phyloP scores from a whole-genome alignment of 92 coral and sea anemone species.

The Epizoanthus illoricatus region DNA sequence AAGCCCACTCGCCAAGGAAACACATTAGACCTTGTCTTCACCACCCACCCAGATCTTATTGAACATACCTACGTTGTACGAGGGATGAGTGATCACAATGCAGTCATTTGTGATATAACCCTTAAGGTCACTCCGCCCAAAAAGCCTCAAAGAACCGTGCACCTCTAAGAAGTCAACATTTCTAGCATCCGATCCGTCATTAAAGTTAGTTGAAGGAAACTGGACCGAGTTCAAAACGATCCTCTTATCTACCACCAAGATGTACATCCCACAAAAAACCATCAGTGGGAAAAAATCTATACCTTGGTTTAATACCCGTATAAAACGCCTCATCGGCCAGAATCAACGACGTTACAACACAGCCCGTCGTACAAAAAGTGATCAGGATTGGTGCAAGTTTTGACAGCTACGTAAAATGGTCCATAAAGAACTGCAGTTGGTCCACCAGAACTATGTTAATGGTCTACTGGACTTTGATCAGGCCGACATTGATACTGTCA shows the following conservation, averaged over 20 bases:
- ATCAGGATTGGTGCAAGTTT: conserved; percentile 20
- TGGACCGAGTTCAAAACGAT: conserved; percentile 6
- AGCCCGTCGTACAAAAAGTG: conserved; percentile 5
- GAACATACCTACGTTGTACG: conserved; percentile 25
- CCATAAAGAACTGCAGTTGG: conserved; percentile 14
- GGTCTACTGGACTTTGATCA: conserved; percentile 10
- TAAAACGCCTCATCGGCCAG: conserved; percentile 22
- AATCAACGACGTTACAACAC: conserved; percentile 10
- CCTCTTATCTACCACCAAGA: conserved; percentile 29
- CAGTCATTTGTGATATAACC: conserved; percentile 21
- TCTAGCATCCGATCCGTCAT: conserved; percentile 2
- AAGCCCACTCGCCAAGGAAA: conserved; percentile 23
- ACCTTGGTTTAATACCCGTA: conserved; percentile 10
- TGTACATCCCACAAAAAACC: conserved; percentile 18
- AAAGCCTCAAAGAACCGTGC: not conserved
- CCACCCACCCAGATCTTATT: conserved; percentile 26
- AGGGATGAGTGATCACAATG: conserved; percentile 28
- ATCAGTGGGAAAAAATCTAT: not conserved
- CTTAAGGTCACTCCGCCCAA: conserved; percentile 8
- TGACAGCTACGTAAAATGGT: conserved; percentile 11
- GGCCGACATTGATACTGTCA: not conserved
- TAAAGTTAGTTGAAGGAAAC: conserved; percentile 13
- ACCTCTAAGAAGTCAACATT: not conserved
- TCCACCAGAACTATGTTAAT: conserved; percentile 15
- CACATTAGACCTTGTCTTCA: conserved; percentile 28